These are phyloP conservation scores for Drosophila bunnanda DNA, from an alignment of 2,888 invertebrate species.

Conservation along the genomic window DNA sequence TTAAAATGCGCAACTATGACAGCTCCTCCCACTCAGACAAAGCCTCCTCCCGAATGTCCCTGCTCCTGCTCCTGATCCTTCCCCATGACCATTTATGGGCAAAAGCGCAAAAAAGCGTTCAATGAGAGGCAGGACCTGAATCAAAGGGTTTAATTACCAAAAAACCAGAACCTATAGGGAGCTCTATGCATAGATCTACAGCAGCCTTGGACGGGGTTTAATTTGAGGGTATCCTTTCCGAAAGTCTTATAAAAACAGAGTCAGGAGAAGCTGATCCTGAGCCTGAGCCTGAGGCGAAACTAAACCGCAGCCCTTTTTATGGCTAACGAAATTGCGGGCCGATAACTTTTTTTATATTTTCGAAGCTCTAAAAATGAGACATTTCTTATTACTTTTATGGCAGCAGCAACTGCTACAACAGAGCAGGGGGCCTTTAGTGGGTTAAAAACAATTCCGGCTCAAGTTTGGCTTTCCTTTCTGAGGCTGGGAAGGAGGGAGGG, in stretches of 20 bases:
- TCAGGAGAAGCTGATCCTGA: too few species aligned
- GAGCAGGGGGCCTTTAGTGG: slow-evolving; percentile 53
- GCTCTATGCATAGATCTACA: background rate
- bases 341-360: slow-evolving; percentile 79
- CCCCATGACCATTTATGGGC: slow-evolving; percentile 72
- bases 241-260: too few species aligned
- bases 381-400: slow-evolving; percentile 81
- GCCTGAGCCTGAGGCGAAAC: slow-evolving; percentile 31
- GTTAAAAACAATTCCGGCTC: slow-evolving; percentile 75
- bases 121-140: slow-evolving; percentile 37
- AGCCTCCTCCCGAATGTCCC: background rate
- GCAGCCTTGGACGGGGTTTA: slow-evolving; percentile 2
- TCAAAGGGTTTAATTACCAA: slow-evolving; percentile 8
- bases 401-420: slow-evolving; percentile 65
- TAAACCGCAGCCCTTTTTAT: slow-evolving; percentile 55
- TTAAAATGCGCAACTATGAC: slow-evolving; percentile 79
- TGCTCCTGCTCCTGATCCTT: too few species aligned
- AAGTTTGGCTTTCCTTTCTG: slow-evolving; percentile 31
- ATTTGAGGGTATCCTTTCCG: slow-evolving; percentile 8
- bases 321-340: slow-evolving; percentile 63
- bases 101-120: slow-evolving; percentile 65
- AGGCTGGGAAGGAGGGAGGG: too few species aligned
- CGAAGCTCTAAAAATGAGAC: slow-evolving; percentile 81
- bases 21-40: slow-evolving; percentile 25
- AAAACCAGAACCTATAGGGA: background rate